Base-by-base conservation (phyloP, 30 jellyfish, hydroid and myxozoan genomes). In the Sanderia malayensis region DNA sequence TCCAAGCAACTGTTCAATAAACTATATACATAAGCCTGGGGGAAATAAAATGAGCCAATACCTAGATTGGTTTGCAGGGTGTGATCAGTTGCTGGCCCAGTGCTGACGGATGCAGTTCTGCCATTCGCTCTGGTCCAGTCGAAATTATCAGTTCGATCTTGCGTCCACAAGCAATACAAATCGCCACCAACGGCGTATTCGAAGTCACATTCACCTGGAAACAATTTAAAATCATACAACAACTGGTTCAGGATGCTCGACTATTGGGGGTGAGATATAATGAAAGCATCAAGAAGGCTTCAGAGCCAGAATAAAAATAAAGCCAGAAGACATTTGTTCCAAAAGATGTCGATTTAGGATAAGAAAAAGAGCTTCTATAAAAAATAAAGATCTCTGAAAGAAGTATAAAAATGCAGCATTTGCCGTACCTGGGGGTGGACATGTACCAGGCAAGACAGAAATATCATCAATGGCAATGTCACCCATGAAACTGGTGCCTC, bases 101-200 rank as follows among this genome's bases (percentile, higher is more conserved):
- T 90, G 27, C 79, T 32, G 18, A 71, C 79, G 0, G 98, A 90
- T 11, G 95, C 92, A 0, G 98, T 90, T 26, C 46, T 61, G 19
- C 92, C 96, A 23, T 86, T 73, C 11, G 94, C 96, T 58, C 88
- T 61, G 27, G 98, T 83, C 98, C 98, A 90, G 61, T 90, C 98
- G 31, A 90, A 90, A 27, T 90, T 70, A 74, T 90, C 98, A 0
- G 79, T 47, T 34, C 76, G 83, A 33, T 84, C 96, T 80, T 90
- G 98, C 11, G 92, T 76, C 98, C 98, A 90, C 11, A 81, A 86
- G 64, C 98, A 90, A 44, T 59, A 41, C 29, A 66, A 26, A 47
- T 66, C 70, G 24, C 89, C 89, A 11, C 89, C 89, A 44, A 62
- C 81, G 28, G 58, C 59, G 67, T 81, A 31, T 70, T 90, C 98